A percentile compares a stretch with the other conserved stretches of the same genome.
These are phyloP conservation scores for Elaeidobius kamerunicus DNA, from an alignment of 2,888 invertebrate species.

Conservation along the genomic window DNA sequence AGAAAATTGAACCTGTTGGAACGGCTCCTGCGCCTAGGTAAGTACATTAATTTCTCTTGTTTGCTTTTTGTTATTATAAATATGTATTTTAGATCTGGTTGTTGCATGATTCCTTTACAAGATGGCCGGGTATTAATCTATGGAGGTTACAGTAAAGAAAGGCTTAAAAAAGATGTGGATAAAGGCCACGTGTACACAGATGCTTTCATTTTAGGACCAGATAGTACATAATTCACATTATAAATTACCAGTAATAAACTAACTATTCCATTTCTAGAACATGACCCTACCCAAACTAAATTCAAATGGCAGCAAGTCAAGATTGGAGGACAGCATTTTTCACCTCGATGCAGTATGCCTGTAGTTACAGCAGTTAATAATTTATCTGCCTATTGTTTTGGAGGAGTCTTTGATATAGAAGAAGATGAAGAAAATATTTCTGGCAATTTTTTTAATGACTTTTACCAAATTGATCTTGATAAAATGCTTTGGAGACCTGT, in stretches of 20 bases:
- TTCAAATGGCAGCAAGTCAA: slow-evolving; percentile 73
- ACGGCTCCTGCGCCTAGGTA: slow-evolving; percentile 67
- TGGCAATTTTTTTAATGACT: slow-evolving; percentile 79
- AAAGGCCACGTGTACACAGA: slow-evolving; percentile 69
- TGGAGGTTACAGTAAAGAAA: slow-evolving; percentile 76
- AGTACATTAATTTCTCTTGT: background rate
- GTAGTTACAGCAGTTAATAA: slow-evolving; percentile 60
- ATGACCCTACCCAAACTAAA: slow-evolving; percentile 57
- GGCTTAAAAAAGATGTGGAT: slow-evolving; percentile 70
- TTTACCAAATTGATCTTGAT: slow-evolving; percentile 72
- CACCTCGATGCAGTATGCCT: slow-evolving; percentile 69
- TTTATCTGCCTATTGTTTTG: slow-evolving; percentile 72
- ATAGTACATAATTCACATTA: no score
- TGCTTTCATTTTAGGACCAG: slow-evolving; percentile 62
- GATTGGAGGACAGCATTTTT: slow-evolving; percentile 60
- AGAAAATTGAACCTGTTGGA: slow-evolving; percentile 63
- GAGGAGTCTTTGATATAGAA: slow-evolving; percentile 82
- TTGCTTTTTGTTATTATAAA: no score
- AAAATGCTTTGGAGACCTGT: slow-evolving; percentile 71
- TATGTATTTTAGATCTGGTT: slow-evolving; percentile 59
- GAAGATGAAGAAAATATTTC: slow-evolving; percentile 71
- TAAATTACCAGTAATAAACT: no score
- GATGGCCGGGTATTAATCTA: slow-evolving; percentile 67
- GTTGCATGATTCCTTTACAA: slow-evolving; percentile 63
- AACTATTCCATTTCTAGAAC: slow-evolving; percentile 57